Evolutionary conservation across 2,113 vertebrate species (phyloP).

Genomic region (Strigops habroptila): DNA sequence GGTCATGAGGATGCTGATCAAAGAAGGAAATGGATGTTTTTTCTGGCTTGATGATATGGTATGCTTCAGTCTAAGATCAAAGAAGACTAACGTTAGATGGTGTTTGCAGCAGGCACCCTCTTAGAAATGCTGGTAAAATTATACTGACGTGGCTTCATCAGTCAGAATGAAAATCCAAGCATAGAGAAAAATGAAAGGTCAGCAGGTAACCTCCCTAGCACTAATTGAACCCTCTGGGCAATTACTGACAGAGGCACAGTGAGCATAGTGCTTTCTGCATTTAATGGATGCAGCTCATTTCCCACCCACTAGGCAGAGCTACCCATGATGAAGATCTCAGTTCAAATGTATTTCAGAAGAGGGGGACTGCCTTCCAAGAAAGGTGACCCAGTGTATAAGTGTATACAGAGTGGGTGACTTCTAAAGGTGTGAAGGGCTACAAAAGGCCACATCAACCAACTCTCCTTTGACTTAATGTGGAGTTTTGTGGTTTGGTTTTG

Average conservation of each 20-base stretch:
- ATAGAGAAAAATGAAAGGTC: conserved; percentile 3
- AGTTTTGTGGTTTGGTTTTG: neutral
- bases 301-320: neutral
- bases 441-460: neutral
- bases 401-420: neutral
- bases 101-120: neutral
- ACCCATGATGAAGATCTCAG: neutral
- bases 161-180: neutral
- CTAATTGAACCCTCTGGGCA: conserved; percentile 42
- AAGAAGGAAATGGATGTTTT: neutral
- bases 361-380: neutral
- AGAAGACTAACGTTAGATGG: neutral
- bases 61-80: conserved; percentile 26
- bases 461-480: neutral
- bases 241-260: neutral
- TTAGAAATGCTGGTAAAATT: neutral
- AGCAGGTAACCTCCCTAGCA: neutral
- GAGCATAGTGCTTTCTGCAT: neutral
- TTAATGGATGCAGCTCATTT: neutral
- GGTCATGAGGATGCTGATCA: neutral
- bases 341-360: neutral
- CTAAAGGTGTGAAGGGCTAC: neutral
- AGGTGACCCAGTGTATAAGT: neutral
- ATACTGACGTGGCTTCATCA: conserved; percentile 16
- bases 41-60: neutral